Evolutionary conservation across 2,888 invertebrate species (phyloP), one percentile per base, ranked within the genome.

Genomic region (Clitarchus hookeri): DNA sequence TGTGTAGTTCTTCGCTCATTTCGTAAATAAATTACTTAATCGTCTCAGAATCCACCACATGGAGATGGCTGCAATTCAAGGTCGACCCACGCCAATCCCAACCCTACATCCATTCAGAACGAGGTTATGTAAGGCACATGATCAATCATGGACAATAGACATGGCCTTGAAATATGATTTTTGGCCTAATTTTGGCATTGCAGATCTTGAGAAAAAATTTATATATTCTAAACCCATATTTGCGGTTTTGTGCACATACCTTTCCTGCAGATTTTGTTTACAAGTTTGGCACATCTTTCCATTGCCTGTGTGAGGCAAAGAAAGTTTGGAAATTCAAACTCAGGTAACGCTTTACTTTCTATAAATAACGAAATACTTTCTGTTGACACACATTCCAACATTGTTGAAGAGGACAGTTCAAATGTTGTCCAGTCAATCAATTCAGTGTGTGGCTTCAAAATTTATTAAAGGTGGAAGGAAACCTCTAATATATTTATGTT

Each of bases 381-480:
- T 80, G 80, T 80, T 80, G 80, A 9, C 27, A 80, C 4, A 80
- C 26, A 13, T 26, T 80, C 27, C 80, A 80, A 9, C 80, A 80
- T 80, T 80, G 80, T 9, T 11, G 80, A 25, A 19, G 27, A 26
- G 12, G 80, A 26, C 27, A 80, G 25, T 19, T 80, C n/a, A 36
- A 9, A 80, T 6, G 8, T 26, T 25, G 80, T 80, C 80, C 80
- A 80, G 11, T 80, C 80, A 25, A 80, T 80, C 80, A 36, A 8
- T 11, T 80, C 80, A 36, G 25, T 80, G 80, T 80, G 80, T 16
- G 27, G 80, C 80, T 11, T 80, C 80, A 80, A 80, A 80, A 26
- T 80, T 25, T 26, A 80, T 11, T 12, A 19, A 80, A 11, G 80
- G 36, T 26, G 27, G 11, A 9, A 23, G 11, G 8, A 12, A 9